phyloP scores from a whole-genome alignment of 2,113 vertebrate species.

The Physeter macrocephalus region DNA sequence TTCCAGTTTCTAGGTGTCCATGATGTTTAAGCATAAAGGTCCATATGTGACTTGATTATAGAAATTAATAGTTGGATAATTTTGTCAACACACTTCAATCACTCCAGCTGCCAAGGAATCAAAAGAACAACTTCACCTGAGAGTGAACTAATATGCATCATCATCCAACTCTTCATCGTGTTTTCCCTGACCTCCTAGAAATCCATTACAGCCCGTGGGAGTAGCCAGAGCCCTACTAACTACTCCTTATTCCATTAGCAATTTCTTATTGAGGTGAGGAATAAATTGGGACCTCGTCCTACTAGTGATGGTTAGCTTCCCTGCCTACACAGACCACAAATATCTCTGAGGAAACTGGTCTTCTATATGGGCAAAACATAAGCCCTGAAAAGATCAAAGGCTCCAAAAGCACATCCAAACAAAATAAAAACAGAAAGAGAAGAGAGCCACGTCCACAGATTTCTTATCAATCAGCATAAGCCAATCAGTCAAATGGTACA shows the following conservation, averaged over 20 bases:
- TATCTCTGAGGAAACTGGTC: conserved; percentile 9
- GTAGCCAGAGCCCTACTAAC: background rate
- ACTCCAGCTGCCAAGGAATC: conserved; percentile 17
- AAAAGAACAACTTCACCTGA: background rate
- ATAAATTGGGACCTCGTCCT: background rate
- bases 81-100: background rate
- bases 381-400: background rate
- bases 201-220: background rate
- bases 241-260: background rate
- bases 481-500: background rate
- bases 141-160: background rate
- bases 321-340: background rate
- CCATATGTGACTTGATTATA: background rate
- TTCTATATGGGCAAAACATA: background rate
- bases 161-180: background rate
- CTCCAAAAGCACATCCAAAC: background rate
- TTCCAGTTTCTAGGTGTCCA: background rate
- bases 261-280: background rate
- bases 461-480: background rate
- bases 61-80: conserved; percentile 7
- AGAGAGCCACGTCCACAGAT: background rate
- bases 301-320: background rate
- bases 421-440: conserved; percentile 20
- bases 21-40: background rate
- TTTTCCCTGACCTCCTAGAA: background rate